Base-by-base conservation (phyloP, 1,140 invertebrate species). In the Schlechtendalia chinensis region DNA sequence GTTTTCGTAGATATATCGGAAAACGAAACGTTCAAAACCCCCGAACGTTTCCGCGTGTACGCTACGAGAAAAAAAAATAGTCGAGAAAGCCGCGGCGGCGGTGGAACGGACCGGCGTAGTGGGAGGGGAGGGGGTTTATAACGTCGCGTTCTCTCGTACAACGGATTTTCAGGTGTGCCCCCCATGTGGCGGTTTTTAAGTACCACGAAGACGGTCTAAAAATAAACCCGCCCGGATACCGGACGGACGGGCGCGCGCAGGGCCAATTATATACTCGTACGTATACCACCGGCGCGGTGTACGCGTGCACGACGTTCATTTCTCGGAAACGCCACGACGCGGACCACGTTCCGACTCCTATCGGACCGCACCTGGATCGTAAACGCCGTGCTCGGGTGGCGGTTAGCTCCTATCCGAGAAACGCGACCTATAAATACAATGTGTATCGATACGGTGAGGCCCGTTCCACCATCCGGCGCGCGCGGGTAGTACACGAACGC, bases 141-240 rank as follows among this genome's bases (percentile, higher is more conserved):
- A 39, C 8, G 8, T n/a, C n/a, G 32, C 32, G 39, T 32, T 77
- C 61, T 77, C 74, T 77, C 75, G 39, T 61, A 79, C 61, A 63
- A 79, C 75, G 50, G 58, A 61, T 79, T 63, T 79, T 63, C 75
- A 79, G 75, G 75, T 79, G 75, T 79, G n/a, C n/a, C n/a, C 24
- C 75, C 72, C 75, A 79, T 79, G 75, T 79, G 75, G 75, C 50
- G 39, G 75, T 63, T 79, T 79, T 79, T 29, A 61, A 39, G 32
- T 39, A 39, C 8, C n/a, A n/a, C n/a, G n/a, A 39, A 77, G 71
- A 17, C 19, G 54, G 58, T 79, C 75, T 79, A 79, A 79, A 79
- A 79, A 79, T 79, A 79, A 59, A 79, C 61, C 22, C n/a, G n/a
- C n/a, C 75, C 75, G 58, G 39, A 63, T 79, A 79, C 75, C 75